phyloP scores from a whole-genome alignment of 2,888 invertebrate genomes.

The Drosophila falleni region DNA sequence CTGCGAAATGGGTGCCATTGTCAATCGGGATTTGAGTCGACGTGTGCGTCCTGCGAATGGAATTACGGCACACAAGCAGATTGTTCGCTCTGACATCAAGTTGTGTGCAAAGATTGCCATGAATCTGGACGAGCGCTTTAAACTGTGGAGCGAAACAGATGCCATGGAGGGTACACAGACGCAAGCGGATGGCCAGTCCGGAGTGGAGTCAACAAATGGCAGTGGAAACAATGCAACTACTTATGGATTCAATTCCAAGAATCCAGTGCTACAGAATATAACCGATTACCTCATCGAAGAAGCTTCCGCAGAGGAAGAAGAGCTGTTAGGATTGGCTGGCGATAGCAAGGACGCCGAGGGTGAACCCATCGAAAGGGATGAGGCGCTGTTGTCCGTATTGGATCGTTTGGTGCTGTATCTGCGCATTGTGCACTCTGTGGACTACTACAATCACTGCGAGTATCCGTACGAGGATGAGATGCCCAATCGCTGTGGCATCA shows the following conservation, averaged over 20 bases:
- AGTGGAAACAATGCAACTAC: slow-evolving; percentile 21
- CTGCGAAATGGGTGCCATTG: slow-evolving; percentile 90
- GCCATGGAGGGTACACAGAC: background rate
- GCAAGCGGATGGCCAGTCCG: slow-evolving; percentile 10
- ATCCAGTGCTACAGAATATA: slow-evolving; percentile 98
- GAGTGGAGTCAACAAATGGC: slow-evolving; percentile 44
- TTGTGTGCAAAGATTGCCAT: slow-evolving; percentile 96
- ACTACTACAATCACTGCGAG: slow-evolving; percentile 99
- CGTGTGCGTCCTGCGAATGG: slow-evolving; percentile 97
- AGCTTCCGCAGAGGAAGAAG: slow-evolving; percentile 99
- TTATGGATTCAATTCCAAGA: slow-evolving; percentile 92
- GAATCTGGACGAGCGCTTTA: slow-evolving; percentile 93
- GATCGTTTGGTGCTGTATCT: slow-evolving; percentile 95
- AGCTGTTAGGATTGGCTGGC: slow-evolving; percentile 89
- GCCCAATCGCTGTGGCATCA: slow-evolving; percentile 99
- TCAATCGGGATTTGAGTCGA: slow-evolving; percentile 97
- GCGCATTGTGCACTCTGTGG: slow-evolving; percentile 98
- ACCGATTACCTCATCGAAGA: slow-evolving; percentile 99
- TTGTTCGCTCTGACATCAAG: slow-evolving; percentile 96
- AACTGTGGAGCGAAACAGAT: slow-evolving; percentile 89
- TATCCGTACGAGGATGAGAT: slow-evolving; percentile 99
- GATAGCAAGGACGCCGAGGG: slow-evolving; percentile 86
- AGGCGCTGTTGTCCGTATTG: slow-evolving; percentile 89
- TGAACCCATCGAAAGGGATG: slow-evolving; percentile 90
- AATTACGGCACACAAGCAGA: slow-evolving; percentile 94